Evolutionary conservation across 2,113 vertebrate species (phyloP), one percentile per base, ranked within the genome.

Genomic region (Garra rufa): DNA sequence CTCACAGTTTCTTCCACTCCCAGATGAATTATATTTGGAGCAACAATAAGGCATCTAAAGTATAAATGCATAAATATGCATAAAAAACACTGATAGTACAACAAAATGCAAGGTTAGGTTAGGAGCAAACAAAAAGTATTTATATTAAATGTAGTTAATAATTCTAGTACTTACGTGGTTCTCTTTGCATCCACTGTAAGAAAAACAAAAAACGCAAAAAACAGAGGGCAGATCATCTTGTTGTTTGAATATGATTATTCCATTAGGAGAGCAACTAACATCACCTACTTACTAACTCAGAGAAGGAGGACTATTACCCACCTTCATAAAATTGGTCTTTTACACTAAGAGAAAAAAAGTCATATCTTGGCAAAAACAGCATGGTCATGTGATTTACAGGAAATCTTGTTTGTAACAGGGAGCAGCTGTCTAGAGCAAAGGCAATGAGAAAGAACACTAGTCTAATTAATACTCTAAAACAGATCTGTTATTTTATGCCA

Each of bases 21-120:
- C 82, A 94, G 3, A 26, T 91, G 93, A 5, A 94, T 74, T 50
- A 92, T 88, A 71, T 91, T 93, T 63, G 94, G 94, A n/a, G 92
- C 90, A 81, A 91, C 92, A 80, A 95, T 91, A 5, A 95, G 90
- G 84, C 79, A 93, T 50, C 93, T 95, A 81, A 34, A 13, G 7
- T 24, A 57, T 19, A 41, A 52, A 38, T 17, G 87, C 44, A 76
- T 11, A 83, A 17, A 78, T 48, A 52, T 10, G 55, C 24, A 69
- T 15, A 17, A 83, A 28, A 21, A 9, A 11, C 52, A 57, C 1
- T 41, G 85, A 55, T 6, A 21, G 14, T n/a, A 15, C 0, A 38
- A 19, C 41, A 44, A 30, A 48, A 75, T 50, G 7, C 24, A 50
- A 75, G 6, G n/a, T 9, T 76, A n/a, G 24, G 6, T 38, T 19